Base-by-base conservation (phyloP, 2,797 vertebrate species). In the Chaetodon trifasciatus region DNA sequence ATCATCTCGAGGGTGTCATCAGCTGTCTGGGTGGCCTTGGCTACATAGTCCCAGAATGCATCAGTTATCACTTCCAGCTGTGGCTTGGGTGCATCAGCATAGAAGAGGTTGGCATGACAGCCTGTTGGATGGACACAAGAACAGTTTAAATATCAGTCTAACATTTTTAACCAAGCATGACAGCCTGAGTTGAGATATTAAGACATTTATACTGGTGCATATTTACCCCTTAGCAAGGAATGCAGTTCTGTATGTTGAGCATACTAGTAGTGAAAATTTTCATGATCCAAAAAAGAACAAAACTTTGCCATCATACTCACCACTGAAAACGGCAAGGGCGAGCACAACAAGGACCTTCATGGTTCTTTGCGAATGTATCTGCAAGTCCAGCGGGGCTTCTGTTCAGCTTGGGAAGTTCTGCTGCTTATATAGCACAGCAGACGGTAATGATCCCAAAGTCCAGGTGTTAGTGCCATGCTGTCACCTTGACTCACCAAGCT, bases 21-120 rank as follows among this genome's bases (percentile, higher is more conserved):
- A 35, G 96, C 94, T 3, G 93, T 95, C 79, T 90, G 74, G 1
- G 95, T 96, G 53, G 93, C 91, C 63, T 94, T 94, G 53, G 79
- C 76, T 47, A 95, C 90, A 46, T 96, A 96, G 1, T 95, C 91
- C 95, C 94, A 96, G 91, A 97, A 96, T 19, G 93, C 92, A 89
- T 95, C 94, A 35, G 80, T 93, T 66, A 96, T 4, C 60, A 95
- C 89, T 28, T 96, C 96, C 86, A 96, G 82, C 87, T 93, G 92
- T 24, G 94, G 89, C 76, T 93, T 94, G 1, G 95, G 94, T 40
- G 92, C 92, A 86, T 96, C 95, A 74, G 89, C 93, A 50, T 93
- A 93, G 49, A 95, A 91, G 5, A 95, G 37, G 77, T 95, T 94
- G 89, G 94, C 96, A n/a, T 96, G 82, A 73, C 94, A 95, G 81